These are phyloP conservation scores for Candidula unifasciata DNA, from an alignment of 2,888 invertebrate genomes.

Conservation along the genomic window DNA sequence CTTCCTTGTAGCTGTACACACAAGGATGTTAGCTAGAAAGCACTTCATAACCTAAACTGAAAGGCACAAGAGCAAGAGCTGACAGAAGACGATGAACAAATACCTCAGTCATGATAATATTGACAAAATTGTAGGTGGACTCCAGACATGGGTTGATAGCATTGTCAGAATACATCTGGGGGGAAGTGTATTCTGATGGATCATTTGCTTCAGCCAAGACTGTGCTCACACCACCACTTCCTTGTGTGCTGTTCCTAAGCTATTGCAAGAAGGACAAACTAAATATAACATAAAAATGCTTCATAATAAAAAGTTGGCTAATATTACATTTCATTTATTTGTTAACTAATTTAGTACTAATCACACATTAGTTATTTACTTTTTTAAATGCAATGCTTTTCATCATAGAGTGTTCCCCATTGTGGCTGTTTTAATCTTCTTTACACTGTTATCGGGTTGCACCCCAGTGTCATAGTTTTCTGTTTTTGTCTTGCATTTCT, in stretches of 20 bases:
- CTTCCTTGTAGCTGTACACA: too few species aligned
- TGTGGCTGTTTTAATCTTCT: too few species aligned
- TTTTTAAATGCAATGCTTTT: too few species aligned
- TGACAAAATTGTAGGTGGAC: constrained; percentile 60
- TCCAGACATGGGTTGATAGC: constrained; percentile 58
- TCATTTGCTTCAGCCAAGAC: constrained; percentile 51
- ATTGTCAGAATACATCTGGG: constrained; percentile 57
- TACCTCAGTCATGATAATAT: constrained; percentile 15
- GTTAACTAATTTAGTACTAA: too few species aligned
- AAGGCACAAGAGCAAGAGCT: not conserved
- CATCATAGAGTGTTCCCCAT: too few species aligned
- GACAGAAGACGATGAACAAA: constrained; percentile 53
- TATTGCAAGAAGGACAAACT: not conserved
- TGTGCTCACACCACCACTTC: not conserved
- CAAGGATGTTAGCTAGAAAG: too few species aligned
- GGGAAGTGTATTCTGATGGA: constrained; percentile 50
- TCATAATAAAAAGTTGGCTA: not conserved
- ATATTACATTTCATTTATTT: not conserved
- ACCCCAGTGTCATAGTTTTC: too few species aligned
- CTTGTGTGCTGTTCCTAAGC: not conserved
- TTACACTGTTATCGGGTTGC: too few species aligned
- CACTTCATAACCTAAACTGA: too few species aligned
- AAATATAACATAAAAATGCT: not conserved
- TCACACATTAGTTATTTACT: too few species aligned
- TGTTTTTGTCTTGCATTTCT: too few species aligned